phyloP scores from a whole-genome alignment of 2,797 vertebrate species.

The Myotis daubentonii region DNA sequence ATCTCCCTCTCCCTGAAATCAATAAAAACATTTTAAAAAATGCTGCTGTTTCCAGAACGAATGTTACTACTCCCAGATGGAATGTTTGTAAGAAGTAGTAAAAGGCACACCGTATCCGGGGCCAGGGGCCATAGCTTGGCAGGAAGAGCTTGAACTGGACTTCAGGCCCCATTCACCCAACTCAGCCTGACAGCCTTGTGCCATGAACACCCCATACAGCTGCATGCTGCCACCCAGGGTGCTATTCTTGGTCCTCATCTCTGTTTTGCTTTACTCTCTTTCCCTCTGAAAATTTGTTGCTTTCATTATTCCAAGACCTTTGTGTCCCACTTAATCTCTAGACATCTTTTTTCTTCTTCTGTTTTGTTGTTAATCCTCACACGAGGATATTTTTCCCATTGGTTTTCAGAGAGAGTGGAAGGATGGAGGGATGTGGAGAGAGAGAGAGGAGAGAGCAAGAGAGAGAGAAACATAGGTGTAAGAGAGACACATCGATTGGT shows the following conservation, averaged over 20 bases:
- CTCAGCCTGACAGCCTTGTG: not conserved
- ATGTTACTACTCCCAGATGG: not conserved
- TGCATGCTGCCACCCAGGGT: not conserved
- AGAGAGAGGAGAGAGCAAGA: not conserved
- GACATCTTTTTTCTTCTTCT: not conserved
- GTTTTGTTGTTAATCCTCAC: not conserved
- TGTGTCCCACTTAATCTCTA: conserved; percentile 2
- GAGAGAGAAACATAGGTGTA: not conserved
- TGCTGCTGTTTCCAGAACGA: not conserved
- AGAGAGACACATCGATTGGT: not conserved
- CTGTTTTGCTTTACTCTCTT: not conserved
- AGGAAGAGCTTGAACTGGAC: not conserved
- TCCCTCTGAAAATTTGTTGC: not conserved
- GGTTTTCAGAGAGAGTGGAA: too few relatives aligned
- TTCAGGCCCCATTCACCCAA: not conserved
- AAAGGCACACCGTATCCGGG: not conserved
- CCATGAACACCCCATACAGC: not conserved
- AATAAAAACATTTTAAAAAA: not conserved
- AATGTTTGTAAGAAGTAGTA: conserved; percentile 8
- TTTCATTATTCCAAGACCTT: not conserved
- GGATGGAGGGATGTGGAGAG: not conserved
- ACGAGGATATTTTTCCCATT: not conserved
- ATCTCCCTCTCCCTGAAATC: too few relatives aligned
- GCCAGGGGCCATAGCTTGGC: not conserved
- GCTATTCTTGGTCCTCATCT: not conserved